Conservation (phyloP, 53 echinoderm and acorn worm species). For the Patiria pectinifera region DNA sequence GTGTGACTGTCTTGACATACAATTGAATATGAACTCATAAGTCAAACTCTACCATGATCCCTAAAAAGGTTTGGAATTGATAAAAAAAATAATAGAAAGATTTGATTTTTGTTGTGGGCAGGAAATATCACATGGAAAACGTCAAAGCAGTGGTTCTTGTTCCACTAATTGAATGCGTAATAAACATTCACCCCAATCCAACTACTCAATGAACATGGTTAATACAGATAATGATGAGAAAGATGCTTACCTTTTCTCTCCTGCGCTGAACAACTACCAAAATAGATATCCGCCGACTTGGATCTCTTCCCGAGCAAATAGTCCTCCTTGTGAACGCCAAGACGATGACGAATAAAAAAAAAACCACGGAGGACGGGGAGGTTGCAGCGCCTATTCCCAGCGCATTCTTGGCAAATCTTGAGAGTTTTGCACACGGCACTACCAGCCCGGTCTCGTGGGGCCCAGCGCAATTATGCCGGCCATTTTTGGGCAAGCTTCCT, state of each 20-base stretch:
- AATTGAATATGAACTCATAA: too few relatives aligned
- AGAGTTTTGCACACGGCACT: constrained; percentile 26
- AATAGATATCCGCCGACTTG: background rate
- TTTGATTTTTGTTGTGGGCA: too few relatives aligned
- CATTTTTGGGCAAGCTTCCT: constrained; percentile 24
- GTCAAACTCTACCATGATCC: too few relatives aligned
- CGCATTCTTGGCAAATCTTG: constrained; percentile 17
- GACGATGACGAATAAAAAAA: background rate
- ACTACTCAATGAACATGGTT: background rate
- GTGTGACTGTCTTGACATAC: too few relatives aligned
- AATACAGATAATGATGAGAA: background rate
- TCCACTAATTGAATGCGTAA: too few relatives aligned
- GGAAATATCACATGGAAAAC: too few relatives aligned
- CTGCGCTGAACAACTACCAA: background rate
- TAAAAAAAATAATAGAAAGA: too few relatives aligned
- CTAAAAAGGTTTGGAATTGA: too few relatives aligned
- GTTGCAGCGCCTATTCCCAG: background rate
- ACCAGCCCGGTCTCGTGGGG: background rate
- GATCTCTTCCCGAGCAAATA: background rate
- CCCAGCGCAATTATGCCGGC: background rate
- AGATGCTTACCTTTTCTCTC: background rate
- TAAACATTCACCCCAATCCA: background rate
- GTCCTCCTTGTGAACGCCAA: background rate
- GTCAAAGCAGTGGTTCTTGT: too few relatives aligned
- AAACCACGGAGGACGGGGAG: background rate